Base-by-base conservation (phyloP, 1,140 invertebrate species). In the Meloidogyne exigua region DNA sequence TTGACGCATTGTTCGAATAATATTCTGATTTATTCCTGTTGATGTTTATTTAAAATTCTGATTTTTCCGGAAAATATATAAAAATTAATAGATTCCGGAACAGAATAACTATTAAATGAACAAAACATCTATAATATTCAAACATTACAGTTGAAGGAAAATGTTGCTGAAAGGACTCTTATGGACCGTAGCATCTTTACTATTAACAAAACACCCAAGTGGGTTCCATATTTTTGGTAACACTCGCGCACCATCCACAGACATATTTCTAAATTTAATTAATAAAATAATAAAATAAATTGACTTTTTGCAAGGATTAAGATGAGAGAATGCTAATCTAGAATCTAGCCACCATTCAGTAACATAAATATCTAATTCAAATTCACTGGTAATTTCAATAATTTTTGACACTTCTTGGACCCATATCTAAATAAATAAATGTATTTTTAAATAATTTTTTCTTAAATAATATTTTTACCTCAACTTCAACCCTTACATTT, bases 401-500 rank as follows among this genome's bases (percentile, higher is more conserved):
- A 87, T 87, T 78, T 87, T 87, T 36, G 85, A 87, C 10, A 87
- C 86, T 84, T 87, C 86, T 81, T 87, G 85, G 10, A 87, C 83
- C 85, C 85, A 87, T 25, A 87, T 80, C 86, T 85, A 67, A 73
- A 39, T 39, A 39, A 87, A 72, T 21, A 26, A 62, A 1, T 25
- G 15, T 69, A 0, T 39, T 15, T 23, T 21, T 15, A 64, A 67
- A 69, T 23, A 3, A 32, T 3, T 32, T 32, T 18, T 21, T 11
- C 7, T 25, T 68, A 75, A 72, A 32, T 32, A 32, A 32, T 32
- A 3, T 1, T 62, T 21, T 69, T 67, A 85, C 84, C 77, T 87
- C 85, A 26, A 87, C 86, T 18, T 83, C 81, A 12, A 87, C 85
- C 49, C 81, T 68, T 4, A 87, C 85, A 49, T 82, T 79, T 9